Conservation (phyloP, 2,888 invertebrate genomes). For the Troilus luridus region DNA sequence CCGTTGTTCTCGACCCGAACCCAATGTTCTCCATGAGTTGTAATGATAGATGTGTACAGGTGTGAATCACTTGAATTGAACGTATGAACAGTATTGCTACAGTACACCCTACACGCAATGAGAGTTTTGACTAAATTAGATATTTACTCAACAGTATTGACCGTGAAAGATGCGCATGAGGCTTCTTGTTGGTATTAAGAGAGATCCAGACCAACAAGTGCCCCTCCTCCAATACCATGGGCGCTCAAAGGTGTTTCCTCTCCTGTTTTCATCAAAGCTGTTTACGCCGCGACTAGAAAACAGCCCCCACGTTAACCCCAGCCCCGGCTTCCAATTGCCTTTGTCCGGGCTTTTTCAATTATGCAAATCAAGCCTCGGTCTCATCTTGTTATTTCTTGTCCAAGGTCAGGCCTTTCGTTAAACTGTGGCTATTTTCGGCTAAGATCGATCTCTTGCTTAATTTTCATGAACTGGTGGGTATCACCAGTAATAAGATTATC, state of each 20-base stretch:
- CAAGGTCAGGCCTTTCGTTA: constrained; percentile 13
- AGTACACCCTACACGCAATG: no score
- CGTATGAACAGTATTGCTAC: no score
- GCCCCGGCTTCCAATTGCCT: background rate
- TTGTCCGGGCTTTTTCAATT: constrained; percentile 33
- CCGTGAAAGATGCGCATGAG: no score
- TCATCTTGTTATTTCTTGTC: constrained; percentile 17
- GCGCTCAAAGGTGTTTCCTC: background rate
- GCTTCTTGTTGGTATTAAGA: background rate
- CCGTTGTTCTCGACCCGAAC: no score
- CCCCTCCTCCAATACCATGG: background rate
- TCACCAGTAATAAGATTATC: no score
- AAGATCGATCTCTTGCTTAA: background rate
- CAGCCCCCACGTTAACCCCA: constrained; percentile 33
- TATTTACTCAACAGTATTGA: no score
- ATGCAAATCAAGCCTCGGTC: background rate
- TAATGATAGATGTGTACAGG: no score
- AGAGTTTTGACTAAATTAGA: no score
- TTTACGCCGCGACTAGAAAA: background rate
- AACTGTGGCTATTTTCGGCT: background rate
- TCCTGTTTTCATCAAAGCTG: constrained; percentile 13
- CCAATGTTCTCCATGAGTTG: no score
- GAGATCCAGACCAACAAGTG: background rate
- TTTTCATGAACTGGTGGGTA: background rate
- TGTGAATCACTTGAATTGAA: no score